Percentiles rank a stretch among this genome's conserved stretches.
These are phyloP conservation scores for Vanessa tameamea DNA, from an alignment of 1,140 invertebrate genomes.

Conservation along the genomic window DNA sequence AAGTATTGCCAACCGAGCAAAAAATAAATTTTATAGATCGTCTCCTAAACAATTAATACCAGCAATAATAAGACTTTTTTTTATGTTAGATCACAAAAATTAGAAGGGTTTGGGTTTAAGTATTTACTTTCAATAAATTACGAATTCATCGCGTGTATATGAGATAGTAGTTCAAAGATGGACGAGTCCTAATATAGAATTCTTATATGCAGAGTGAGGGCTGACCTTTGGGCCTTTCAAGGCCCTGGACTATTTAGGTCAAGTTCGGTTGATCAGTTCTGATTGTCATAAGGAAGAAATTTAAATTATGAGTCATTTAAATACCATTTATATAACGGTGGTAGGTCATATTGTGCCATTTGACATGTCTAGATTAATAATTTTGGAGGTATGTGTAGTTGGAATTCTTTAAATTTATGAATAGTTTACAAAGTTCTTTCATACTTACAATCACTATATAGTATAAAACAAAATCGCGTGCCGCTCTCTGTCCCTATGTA, in stretches of 20 bases:
- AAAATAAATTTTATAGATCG: too few species aligned
- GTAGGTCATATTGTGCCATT: too few species aligned
- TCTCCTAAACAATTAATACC: too few species aligned
- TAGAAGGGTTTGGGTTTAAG: background rate
- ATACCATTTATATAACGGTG: too few species aligned
- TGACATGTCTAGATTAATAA: too few species aligned
- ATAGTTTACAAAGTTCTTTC: too few species aligned
- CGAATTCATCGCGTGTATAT: conserved; percentile 31
- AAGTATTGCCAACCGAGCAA: too few species aligned
- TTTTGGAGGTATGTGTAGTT: too few species aligned
- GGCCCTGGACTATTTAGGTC: conserved; percentile 9
- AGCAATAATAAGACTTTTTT: background rate
- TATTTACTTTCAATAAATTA: conserved; percentile 21
- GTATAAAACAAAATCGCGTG: too few species aligned
- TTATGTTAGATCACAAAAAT: background rate
- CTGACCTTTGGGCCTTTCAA: conserved; percentile 12
- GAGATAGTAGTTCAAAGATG: background rate
- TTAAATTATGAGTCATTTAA: background rate
- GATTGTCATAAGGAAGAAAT: conserved; percentile 25
- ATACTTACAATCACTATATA: too few species aligned
- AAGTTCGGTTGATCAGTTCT: conserved; percentile 13
- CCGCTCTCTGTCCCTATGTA: too few species aligned
- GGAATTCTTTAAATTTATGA: too few species aligned
- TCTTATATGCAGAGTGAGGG: conserved; percentile 18
- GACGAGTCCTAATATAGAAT: conserved; percentile 25